Percentiles rank a stretch among this genome's conserved stretches.
These are phyloP conservation scores for Acanthaster planci DNA, from an alignment of 35 echinoderm and acorn worm genomes.

Conservation along the genomic window DNA sequence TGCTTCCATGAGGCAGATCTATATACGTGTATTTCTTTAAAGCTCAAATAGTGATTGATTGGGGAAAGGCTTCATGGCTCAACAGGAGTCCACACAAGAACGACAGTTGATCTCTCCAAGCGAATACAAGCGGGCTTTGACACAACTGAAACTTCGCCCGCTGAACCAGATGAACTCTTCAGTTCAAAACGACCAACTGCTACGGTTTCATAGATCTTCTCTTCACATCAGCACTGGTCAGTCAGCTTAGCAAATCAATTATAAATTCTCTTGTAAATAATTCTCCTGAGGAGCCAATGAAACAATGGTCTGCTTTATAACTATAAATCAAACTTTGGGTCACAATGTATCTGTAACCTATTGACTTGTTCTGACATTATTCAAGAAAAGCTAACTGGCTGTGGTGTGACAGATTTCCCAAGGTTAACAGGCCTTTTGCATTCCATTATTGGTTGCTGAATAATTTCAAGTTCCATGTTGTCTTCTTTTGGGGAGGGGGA, in stretches of 20 bases:
- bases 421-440: neutral
- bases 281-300: neutral
- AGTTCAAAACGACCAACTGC: too few relatives aligned
- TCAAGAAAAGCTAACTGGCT: neutral
- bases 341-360: neutral
- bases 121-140: too few relatives aligned
- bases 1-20: neutral
- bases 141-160: too few relatives aligned
- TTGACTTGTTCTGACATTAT: neutral
- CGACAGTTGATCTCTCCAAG: too few relatives aligned
- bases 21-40: too few relatives aligned
- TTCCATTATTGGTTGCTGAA: neutral
- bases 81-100: too few relatives aligned
- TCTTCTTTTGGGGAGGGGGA: too few relatives aligned
- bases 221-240: neutral
- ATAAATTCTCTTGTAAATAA: constrained; percentile 16
- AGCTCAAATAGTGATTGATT: too few relatives aligned
- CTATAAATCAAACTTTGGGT: neutral
- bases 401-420: neutral
- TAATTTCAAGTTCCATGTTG: neutral
- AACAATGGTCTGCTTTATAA: neutral
- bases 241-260: neutral
- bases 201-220: neutral
- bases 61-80: too few relatives aligned
- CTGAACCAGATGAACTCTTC: too few relatives aligned